Percentiles rank a stretch among this genome's conserved stretches.
These are phyloP conservation scores for Hemaris fuciformis DNA, from an alignment of 2,888 invertebrate species.

Conservation along the genomic window DNA sequence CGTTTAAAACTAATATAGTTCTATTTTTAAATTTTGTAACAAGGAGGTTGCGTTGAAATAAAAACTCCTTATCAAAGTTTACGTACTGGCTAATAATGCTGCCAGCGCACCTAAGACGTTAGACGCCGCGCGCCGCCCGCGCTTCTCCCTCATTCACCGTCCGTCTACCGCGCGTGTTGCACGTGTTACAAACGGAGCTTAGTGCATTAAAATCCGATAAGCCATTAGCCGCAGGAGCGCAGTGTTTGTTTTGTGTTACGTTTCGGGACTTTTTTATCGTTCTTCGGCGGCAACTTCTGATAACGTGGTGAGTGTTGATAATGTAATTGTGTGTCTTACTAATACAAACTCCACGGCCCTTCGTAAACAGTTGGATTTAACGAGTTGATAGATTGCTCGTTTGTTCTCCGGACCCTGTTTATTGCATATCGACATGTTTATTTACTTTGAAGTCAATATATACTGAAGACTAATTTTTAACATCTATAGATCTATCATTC, in stretches of 20 bases:
- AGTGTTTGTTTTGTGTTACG: slow-evolving; percentile 67
- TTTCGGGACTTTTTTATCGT: slow-evolving; percentile 65
- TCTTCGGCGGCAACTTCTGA: slow-evolving; percentile 62
- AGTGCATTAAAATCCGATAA: slow-evolving; percentile 60
- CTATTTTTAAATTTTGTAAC: neutral
- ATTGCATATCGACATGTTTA: neutral
- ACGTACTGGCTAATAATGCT: neutral
- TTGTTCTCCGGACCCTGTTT: neutral
- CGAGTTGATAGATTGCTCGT: neutral
- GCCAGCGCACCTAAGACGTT: neutral
- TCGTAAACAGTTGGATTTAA: slow-evolving; percentile 1
- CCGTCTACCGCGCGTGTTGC: slow-evolving; percentile 43
- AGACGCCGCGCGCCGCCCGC: slow-evolving; percentile 20
- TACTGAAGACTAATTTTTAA: no score
- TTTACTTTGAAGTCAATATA: neutral
- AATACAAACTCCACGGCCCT: neutral
- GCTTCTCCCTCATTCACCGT: slow-evolving; percentile 52
- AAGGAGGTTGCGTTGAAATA: neutral
- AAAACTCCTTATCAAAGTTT: slow-evolving; percentile 8
- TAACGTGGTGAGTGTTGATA: slow-evolving; percentile 77
- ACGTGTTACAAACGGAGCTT: slow-evolving; percentile 48
- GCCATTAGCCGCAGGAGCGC: slow-evolving; percentile 34
- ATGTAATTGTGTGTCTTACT: slow-evolving; percentile 44
- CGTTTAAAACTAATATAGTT: no score
- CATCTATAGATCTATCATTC: no score